Percentiles rank a stretch among this genome's conserved stretches.
Evolutionary conservation across 2,797 vertebrate genomes (phyloP).

Genomic region (Phrynocephalus forsythii): DNA sequence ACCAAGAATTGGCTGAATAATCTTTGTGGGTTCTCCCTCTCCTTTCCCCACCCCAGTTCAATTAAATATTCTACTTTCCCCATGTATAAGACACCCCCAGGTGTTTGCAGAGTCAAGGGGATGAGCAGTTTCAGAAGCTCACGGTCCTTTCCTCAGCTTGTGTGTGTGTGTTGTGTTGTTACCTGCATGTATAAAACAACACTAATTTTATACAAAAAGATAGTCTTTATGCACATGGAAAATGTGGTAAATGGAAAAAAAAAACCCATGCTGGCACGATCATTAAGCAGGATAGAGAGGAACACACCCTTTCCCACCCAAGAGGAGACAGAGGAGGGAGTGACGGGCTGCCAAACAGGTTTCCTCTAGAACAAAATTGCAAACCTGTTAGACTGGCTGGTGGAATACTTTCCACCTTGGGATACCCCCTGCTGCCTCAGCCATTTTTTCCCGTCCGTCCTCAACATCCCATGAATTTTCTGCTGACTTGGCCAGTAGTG

Average conservation of each 20-base stretch:
- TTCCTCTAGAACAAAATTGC: constrained; percentile 33
- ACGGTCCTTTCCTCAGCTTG: too few species aligned
- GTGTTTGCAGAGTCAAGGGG: too few species aligned
- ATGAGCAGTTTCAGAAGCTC: too few species aligned
- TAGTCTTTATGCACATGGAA: background rate
- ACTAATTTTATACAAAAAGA: too few species aligned
- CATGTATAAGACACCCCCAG: too few species aligned
- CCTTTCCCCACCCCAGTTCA: background rate
- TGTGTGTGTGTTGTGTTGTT: too few species aligned
- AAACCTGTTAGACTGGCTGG: constrained; percentile 68
- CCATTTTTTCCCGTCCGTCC: background rate
- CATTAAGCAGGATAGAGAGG: background rate
- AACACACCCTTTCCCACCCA: background rate
- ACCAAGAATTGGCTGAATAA: background rate
- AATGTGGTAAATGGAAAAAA: background rate
- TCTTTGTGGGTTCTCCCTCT: background rate
- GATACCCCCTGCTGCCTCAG: constrained; percentile 8
- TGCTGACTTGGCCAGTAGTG: constrained; percentile 18
- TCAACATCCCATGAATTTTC: constrained; percentile 27
- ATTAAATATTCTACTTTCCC: background rate
- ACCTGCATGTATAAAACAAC: too few species aligned
- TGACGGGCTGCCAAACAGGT: constrained; percentile 64
- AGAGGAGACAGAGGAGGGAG: background rate
- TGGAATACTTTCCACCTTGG: constrained; percentile 53
- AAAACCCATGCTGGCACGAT: background rate